Evolutionary conservation across 2,113 vertebrate genomes (phyloP).

Genomic region (Etheostoma cragini): DNA sequence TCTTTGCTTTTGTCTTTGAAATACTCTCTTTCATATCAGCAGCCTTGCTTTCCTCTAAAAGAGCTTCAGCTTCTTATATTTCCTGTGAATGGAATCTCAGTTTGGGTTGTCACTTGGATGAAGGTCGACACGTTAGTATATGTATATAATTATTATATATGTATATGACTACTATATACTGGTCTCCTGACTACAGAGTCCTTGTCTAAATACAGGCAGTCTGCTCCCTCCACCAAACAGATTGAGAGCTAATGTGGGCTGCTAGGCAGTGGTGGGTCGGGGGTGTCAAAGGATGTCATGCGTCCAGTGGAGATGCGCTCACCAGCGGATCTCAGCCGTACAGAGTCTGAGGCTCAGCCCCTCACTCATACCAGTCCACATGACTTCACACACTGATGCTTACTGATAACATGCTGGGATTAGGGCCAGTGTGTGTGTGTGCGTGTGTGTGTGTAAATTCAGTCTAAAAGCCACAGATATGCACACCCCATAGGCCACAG

Average conservation of each 20-base stretch:
- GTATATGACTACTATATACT: conserved; percentile 38
- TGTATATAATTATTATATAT: too few relatives aligned
- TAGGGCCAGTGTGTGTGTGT: conserved; percentile 54
- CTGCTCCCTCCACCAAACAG: conserved; percentile 39
- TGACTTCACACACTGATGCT: conserved; percentile 80
- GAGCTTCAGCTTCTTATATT: neutral
- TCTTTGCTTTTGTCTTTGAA: conserved; percentile 37
- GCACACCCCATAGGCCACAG: conserved; percentile 5
- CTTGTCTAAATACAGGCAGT: conserved; percentile 57
- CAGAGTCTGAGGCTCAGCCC: conserved; percentile 56
- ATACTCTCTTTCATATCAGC: conserved; percentile 42
- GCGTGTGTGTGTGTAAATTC: conserved; percentile 15
- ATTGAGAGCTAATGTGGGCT: conserved; percentile 60
- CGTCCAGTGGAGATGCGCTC: conserved; percentile 69
- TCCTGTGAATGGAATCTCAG: conserved; percentile 1
- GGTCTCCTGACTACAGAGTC: conserved; percentile 26
- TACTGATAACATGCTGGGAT: conserved; percentile 73
- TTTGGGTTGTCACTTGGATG: conserved; percentile 5
- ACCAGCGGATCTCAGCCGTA: conserved; percentile 61
- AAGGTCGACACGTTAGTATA: neutral
- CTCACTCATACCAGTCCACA: conserved; percentile 79
- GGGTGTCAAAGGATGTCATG: conserved; percentile 61
- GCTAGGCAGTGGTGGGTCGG: conserved; percentile 48
- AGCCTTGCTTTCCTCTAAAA: conserved; percentile 10
- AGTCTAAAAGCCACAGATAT: conserved; percentile 41